Evolutionary conservation across 2,888 invertebrate genomes (phyloP).

Genomic region (Drosophila falleni): DNA sequence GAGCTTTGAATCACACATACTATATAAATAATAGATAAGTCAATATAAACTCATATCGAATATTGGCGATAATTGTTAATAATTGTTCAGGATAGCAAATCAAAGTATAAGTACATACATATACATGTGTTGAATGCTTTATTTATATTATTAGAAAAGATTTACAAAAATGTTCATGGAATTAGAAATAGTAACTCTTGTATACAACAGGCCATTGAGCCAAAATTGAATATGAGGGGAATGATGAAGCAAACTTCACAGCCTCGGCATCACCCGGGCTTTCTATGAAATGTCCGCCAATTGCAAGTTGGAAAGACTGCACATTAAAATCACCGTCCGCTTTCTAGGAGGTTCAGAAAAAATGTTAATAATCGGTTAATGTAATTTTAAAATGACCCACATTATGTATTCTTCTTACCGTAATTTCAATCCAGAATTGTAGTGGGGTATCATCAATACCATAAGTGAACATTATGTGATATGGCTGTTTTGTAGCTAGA

Average conservation of each 20-base stretch:
- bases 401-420: conserved; percentile 30
- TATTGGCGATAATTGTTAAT: not conserved
- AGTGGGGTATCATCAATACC: conserved; percentile 71
- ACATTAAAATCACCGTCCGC: conserved; percentile 57
- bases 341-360: conserved; percentile 40
- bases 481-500: conserved; percentile 67
- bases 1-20: not conserved
- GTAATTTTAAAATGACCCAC: not conserved
- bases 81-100: too few species aligned
- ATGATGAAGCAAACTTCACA: conserved; percentile 80
- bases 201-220: conserved; percentile 86
- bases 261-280: conserved; percentile 85
- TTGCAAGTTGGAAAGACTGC: conserved; percentile 84
- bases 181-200: conserved; percentile 79
- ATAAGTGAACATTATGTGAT: conserved; percentile 70
- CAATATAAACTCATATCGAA: not conserved
- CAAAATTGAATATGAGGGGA: conserved; percentile 86
- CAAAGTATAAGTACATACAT: not conserved
- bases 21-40: not conserved
- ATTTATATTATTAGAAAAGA: not conserved
- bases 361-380: not conserved
- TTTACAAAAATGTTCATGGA: not conserved
- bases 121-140: not conserved
- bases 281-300: conserved; percentile 85
- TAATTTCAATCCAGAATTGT: conserved; percentile 70